Percentiles rank a stretch among this genome's conserved stretches.
Evolutionary conservation across 2,888 invertebrate genomes (phyloP).

Genomic region (Lymantria dispar): DNA sequence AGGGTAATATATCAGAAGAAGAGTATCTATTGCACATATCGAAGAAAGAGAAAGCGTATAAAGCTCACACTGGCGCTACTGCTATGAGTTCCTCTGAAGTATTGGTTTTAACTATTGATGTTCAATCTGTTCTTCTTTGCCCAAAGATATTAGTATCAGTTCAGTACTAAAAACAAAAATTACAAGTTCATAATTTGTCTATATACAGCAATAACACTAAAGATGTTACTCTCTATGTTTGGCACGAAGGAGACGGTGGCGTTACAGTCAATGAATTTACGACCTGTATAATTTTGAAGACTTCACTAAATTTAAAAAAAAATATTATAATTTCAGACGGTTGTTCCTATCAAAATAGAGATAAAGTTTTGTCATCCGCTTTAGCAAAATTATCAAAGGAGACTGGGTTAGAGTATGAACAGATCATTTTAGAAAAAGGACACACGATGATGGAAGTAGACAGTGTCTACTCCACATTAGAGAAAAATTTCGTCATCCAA

Average conservation of each 20-base stretch:
- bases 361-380: constrained; percentile 4
- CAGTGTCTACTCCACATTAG: constrained; percentile 7
- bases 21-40: constrained; percentile 2
- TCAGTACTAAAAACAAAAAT: constrained; percentile 18
- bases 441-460: constrained; percentile 11
- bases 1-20: constrained; percentile 7
- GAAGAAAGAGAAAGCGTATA: constrained; percentile 7
- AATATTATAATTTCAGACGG: constrained; percentile 10
- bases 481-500: constrained; percentile 5
- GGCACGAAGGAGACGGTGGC: constrained; percentile 8
- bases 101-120: constrained; percentile 9
- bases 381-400: neutral
- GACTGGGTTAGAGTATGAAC: constrained; percentile 1
- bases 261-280: constrained; percentile 11
- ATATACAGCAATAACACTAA: constrained; percentile 4
- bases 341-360: constrained; percentile 10
- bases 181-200: constrained; percentile 12
- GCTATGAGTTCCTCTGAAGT: constrained; percentile 4
- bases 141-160: constrained; percentile 12
- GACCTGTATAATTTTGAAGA: neutral
- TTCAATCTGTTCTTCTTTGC: constrained; percentile 12
- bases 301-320: constrained; percentile 4
- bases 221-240: constrained; percentile 5
- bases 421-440: constrained; percentile 12
- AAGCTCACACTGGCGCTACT: constrained; percentile 5